Conservation (phyloP, 2,797 vertebrate species). For the Apodemus agrarius region DNA sequence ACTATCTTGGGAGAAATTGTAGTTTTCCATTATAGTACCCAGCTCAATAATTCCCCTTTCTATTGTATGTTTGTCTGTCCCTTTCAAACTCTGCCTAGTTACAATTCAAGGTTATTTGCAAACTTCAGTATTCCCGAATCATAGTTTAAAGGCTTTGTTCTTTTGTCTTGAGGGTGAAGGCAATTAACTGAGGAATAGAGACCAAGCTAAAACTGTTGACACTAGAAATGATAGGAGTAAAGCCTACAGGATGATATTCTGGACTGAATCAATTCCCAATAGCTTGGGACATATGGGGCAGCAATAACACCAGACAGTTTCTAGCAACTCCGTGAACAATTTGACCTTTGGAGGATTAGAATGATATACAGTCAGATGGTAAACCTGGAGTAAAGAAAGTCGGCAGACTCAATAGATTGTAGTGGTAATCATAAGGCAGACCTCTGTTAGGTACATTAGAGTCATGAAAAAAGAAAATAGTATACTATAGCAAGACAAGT, state of each 20-base stretch:
- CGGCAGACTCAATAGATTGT: not conserved
- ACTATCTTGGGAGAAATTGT: not conserved
- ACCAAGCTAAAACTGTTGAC: not conserved
- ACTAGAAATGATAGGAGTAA: slow-evolving; percentile 45
- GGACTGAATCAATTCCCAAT: not conserved
- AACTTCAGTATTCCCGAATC: not conserved
- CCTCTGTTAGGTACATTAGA: not conserved
- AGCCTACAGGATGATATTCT: not conserved
- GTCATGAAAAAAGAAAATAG: slow-evolving; percentile 23
- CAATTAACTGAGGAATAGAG: not conserved
- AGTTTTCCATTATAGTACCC: not conserved
- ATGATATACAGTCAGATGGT: not conserved
- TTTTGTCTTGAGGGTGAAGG: not conserved
- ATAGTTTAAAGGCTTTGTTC: not conserved
- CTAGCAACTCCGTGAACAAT: not conserved
- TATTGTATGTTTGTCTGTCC: not conserved
- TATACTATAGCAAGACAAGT: not conserved
- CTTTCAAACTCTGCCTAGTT: not conserved
- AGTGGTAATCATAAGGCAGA: slow-evolving; percentile 3
- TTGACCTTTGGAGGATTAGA: not conserved
- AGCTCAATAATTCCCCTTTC: not conserved
- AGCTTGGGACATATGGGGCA: no score
- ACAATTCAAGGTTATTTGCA: not conserved
- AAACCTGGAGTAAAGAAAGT: not conserved
- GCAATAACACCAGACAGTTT: not conserved